Evolutionary conservation across 2,797 vertebrate species (phyloP).

Genomic region (Lepilemur ruficaudatus): DNA sequence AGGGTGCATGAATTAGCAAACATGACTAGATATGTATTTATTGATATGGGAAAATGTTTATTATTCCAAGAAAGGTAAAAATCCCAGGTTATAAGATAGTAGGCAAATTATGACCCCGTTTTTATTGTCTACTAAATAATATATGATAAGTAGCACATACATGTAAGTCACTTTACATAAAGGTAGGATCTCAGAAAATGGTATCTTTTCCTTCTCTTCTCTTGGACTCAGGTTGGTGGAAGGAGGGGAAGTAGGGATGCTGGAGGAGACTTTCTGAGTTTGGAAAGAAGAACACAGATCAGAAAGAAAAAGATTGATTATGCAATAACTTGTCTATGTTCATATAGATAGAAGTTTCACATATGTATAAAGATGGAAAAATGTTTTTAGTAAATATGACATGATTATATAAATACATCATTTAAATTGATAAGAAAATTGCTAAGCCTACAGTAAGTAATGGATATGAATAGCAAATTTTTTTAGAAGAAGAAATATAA

Average conservation of each 20-base stretch:
- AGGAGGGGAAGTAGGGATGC: neutral
- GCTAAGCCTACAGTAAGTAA: conserved; percentile 16
- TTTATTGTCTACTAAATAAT: conserved; percentile 13
- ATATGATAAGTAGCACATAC: neutral
- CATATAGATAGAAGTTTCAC: conserved; percentile 1
- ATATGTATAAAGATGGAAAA: neutral
- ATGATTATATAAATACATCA: conserved; percentile 41
- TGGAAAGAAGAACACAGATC: neutral
- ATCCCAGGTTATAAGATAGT: neutral
- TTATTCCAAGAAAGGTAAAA: conserved; percentile 24
- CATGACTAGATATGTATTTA: neutral
- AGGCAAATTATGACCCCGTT: neutral
- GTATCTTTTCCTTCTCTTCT: neutral
- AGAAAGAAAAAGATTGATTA: conserved; percentile 26
- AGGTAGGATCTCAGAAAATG: neutral
- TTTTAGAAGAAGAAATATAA: conserved; percentile 21
- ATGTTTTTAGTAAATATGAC: conserved; percentile 41
- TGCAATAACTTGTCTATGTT: neutral
- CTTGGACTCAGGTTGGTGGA: neutral
- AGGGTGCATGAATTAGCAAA: neutral
- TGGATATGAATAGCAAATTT: neutral
- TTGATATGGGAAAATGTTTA: neutral
- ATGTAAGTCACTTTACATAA: neutral
- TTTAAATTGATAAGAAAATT: conserved; percentile 46
- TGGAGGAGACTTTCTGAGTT: neutral